phyloP scores from a whole-genome alignment of 2,888 invertebrate genomes.

The Cephus pygmeus region DNA sequence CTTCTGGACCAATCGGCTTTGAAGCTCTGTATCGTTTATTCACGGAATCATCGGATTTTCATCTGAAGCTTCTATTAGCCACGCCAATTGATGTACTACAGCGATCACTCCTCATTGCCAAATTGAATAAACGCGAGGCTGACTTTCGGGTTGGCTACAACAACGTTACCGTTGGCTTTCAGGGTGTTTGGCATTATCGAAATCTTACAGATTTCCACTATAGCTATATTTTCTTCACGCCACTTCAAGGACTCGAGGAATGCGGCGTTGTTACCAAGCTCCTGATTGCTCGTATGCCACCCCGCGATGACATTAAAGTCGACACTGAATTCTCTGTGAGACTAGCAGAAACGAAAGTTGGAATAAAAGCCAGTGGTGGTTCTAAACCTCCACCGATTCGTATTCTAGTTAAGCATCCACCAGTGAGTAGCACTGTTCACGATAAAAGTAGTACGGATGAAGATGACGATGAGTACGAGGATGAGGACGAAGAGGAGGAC shows the following conservation, averaged over 20 bases:
- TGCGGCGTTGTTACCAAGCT: constrained; percentile 81
- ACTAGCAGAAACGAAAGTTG: constrained; percentile 76
- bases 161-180: constrained; percentile 78
- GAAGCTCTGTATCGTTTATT: constrained; percentile 75
- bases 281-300: constrained; percentile 70
- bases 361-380: constrained; percentile 45
- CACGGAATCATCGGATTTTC: constrained; percentile 74
- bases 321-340: constrained; percentile 78
- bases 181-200: constrained; percentile 81
- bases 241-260: constrained; percentile 81
- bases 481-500: constrained; percentile 63
- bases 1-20: constrained; percentile 76
- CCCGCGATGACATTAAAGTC: constrained; percentile 54
- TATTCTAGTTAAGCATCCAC: constrained; percentile 36
- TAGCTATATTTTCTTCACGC: constrained; percentile 81
- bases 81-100: constrained; percentile 79
- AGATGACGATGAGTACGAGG: constrained; percentile 49
- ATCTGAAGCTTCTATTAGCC: constrained; percentile 79
- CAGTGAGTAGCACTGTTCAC: background rate
- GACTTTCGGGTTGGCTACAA: constrained; percentile 84
- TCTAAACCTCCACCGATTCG: constrained; percentile 50
- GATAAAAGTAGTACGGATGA: constrained; percentile 21
- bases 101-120: constrained; percentile 75
- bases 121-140: constrained; percentile 75
- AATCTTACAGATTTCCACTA: constrained; percentile 80